Conservation (phyloP, 2,888 invertebrate species). For the Sphaerophoria taeniata region DNA sequence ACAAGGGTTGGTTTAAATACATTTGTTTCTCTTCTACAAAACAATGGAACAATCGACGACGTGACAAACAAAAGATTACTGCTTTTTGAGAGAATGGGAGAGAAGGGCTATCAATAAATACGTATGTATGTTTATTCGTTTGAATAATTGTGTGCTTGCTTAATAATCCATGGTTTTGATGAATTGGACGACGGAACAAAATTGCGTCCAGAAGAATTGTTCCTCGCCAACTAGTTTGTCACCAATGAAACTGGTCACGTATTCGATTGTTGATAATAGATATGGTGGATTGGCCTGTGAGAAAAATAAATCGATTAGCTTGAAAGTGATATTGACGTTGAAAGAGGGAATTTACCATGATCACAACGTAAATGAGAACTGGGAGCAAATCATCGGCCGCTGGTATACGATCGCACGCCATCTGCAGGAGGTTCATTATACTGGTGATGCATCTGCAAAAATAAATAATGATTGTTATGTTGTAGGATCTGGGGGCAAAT, state of each 20-base stretch:
- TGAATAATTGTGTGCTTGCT: too few species aligned
- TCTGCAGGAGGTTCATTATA: constrained; percentile 95
- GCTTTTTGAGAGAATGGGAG: constrained; percentile 14
- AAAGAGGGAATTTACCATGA: constrained; percentile 87
- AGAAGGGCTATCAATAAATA: constrained; percentile 29
- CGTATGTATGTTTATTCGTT: constrained; percentile 35
- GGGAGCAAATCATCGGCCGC: constrained; percentile 98
- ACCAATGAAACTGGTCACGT: constrained; percentile 96
- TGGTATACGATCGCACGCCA: constrained; percentile 91
- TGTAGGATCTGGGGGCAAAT: too few species aligned
- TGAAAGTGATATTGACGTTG: not conserved
- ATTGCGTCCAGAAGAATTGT: constrained; percentile 99
- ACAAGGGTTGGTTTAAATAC: constrained; percentile 58
- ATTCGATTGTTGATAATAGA: constrained; percentile 96
- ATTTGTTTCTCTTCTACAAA: constrained; percentile 34
- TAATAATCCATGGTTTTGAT: constrained; percentile 94
- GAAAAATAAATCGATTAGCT: constrained; percentile 36
- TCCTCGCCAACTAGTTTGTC: constrained; percentile 93
- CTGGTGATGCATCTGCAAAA: constrained; percentile 90
- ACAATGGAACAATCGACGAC: constrained; percentile 34
- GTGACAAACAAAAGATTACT: constrained; percentile 26
- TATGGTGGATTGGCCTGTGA: constrained; percentile 95
- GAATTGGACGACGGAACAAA: constrained; percentile 97
- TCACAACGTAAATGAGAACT: constrained; percentile 97
- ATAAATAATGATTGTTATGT: too few species aligned